Evolutionary conservation across 2,888 invertebrate genomes (phyloP).

Genomic region (Meliscaeva auricollis): DNA sequence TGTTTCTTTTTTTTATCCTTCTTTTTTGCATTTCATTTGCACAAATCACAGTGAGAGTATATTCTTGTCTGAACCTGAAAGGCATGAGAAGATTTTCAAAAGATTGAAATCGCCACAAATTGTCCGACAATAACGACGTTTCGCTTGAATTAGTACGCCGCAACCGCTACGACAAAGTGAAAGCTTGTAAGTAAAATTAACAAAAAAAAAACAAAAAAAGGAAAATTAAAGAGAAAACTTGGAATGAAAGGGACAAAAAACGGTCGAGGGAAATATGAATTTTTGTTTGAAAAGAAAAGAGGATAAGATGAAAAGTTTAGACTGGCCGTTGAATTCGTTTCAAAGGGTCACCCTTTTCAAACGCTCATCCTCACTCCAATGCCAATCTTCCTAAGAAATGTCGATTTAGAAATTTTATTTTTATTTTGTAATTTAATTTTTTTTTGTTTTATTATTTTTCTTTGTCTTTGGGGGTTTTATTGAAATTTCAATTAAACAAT

Average conservation of each 20-base stretch:
- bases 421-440: too few relatives aligned
- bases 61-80: neutral
- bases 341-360: constrained; percentile 51
- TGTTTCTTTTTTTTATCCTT: neutral
- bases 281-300: constrained; percentile 22
- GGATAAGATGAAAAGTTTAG: constrained; percentile 39
- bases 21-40: neutral
- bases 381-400: constrained; percentile 29
- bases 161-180: constrained; percentile 61
- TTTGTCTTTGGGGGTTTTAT: constrained; percentile 55
- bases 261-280: constrained; percentile 48
- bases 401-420: constrained; percentile 37
- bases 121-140: constrained; percentile 69
- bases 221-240: constrained; percentile 13
- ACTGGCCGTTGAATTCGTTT: constrained; percentile 37
- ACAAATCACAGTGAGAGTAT: constrained; percentile 14
- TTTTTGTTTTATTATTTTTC: constrained; percentile 7
- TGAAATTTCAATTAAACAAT: constrained; percentile 72
- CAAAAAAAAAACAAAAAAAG: constrained; percentile 3
- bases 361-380: neutral
- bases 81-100: constrained; percentile 13
- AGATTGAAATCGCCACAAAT: constrained; percentile 56
- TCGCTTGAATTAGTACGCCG: constrained; percentile 64
- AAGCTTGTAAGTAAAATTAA: constrained; percentile 42
- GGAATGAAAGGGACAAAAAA: constrained; percentile 1